Percentiles rank a stretch among this genome's conserved stretches.
Conservation (phyloP, 2,888 invertebrate species). For the Drosophila borborema region DNA sequence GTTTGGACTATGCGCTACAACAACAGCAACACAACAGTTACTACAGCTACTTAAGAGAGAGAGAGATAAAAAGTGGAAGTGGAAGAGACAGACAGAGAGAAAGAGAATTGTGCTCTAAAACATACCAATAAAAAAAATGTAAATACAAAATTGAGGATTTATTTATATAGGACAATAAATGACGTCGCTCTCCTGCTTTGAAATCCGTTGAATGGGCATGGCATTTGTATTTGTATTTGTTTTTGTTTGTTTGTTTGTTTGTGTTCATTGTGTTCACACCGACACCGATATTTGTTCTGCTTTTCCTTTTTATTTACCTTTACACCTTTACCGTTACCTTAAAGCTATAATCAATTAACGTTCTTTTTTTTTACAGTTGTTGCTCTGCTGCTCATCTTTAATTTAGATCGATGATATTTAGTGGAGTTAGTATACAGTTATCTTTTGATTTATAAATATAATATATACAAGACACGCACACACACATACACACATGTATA, state of each 20-base stretch:
- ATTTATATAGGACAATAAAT: background rate
- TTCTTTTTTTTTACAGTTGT: slow-evolving; percentile 3
- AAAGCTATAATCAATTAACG: background rate
- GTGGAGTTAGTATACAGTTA: slow-evolving; percentile 71
- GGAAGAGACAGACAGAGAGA: slow-evolving; percentile 21
- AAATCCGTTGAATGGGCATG: slow-evolving; percentile 17
- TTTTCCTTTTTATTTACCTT: slow-evolving; percentile 9
- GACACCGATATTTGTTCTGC: slow-evolving; percentile 27
- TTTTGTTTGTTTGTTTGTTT: slow-evolving; percentile 24
- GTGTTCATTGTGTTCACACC: slow-evolving; percentile 33
- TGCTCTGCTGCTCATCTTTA: slow-evolving; percentile 29
- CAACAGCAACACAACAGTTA: slow-evolving; percentile 50
- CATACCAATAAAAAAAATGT: slow-evolving; percentile 1
- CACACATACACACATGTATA: slow-evolving; percentile 12
- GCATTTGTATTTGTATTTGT: background rate
- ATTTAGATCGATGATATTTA: slow-evolving; percentile 53
- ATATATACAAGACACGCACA: slow-evolving; percentile 20
- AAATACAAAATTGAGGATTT: background rate
- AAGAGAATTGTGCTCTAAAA: slow-evolving; percentile 35
- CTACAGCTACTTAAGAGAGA: slow-evolving; percentile 40
- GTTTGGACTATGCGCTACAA: slow-evolving; percentile 45
- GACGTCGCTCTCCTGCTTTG: slow-evolving; percentile 5
- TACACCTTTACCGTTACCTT: slow-evolving; percentile 39
- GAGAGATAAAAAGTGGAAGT: slow-evolving; percentile 12
- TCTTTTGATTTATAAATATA: slow-evolving; percentile 42